Evolutionary conservation across 2,888 invertebrate species (phyloP).

Genomic region (Pogonocherus hispidulus): DNA sequence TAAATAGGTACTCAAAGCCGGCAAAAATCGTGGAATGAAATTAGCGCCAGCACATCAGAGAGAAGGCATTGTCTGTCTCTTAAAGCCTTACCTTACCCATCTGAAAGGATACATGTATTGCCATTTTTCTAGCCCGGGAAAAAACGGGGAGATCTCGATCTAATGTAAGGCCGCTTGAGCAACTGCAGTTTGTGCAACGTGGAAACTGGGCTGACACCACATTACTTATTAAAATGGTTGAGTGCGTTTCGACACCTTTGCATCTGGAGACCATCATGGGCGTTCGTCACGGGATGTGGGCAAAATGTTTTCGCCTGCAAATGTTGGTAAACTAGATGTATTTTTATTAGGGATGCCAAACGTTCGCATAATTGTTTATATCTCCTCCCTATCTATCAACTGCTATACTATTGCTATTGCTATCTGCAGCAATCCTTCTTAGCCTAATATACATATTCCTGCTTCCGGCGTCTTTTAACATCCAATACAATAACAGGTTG

Average conservation of each 20-base stretch:
- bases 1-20: neutral
- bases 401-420: no score
- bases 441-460: no score
- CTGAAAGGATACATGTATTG: conserved; percentile 21
- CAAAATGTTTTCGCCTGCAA: no score
- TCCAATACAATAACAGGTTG: no score
- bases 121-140: conserved; percentile 4
- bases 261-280: neutral
- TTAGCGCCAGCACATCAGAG: neutral
- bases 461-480: no score
- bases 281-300: neutral
- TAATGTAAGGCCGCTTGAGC: conserved; percentile 27
- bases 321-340: no score
- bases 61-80: conserved; percentile 14
- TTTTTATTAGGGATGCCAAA: no score
- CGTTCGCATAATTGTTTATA: no score
- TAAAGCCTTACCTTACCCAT: conserved; percentile 20
- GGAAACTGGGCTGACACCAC: neutral
- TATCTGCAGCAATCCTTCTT: no score
- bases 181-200: conserved; percentile 15
- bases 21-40: conserved; percentile 3
- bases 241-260: neutral
- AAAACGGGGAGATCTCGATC: conserved; percentile 22
- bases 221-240: neutral
- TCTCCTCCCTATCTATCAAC: no score